Conservation (phyloP, 2,797 vertebrate genomes). For the Allobates femoralis region DNA sequence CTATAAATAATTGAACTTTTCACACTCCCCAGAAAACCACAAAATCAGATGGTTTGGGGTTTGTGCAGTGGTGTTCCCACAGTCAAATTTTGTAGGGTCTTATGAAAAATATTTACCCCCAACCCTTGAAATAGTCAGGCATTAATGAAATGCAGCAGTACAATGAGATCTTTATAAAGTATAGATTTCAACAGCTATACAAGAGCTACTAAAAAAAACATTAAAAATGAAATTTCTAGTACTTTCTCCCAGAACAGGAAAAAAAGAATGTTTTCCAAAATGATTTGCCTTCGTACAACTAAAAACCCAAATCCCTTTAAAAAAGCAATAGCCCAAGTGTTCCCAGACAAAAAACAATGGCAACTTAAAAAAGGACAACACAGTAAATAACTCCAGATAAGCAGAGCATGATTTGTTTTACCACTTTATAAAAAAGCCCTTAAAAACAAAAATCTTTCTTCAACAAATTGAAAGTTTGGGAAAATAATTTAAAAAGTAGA, state of each 20-base stretch:
- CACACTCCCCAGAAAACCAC: conserved; percentile 92
- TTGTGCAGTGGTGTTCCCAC: conserved; percentile 91
- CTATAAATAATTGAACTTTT: conserved; percentile 96
- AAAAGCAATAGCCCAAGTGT: conserved; percentile 85
- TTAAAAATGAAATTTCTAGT: conserved; percentile 92
- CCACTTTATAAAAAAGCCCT: conserved; percentile 83
- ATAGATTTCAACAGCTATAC: conserved; percentile 95
- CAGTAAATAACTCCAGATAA: conserved; percentile 87
- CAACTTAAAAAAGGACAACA: conserved; percentile 83
- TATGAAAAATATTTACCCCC: conserved; percentile 97
- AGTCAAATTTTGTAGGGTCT: conserved; percentile 92
- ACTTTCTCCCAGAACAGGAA: conserved; percentile 86
- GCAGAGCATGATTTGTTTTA: conserved; percentile 77
- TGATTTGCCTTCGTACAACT: conserved; percentile 92
- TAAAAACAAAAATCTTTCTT: conserved; percentile 80
- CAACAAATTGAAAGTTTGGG: conserved; percentile 67
- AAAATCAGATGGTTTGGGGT: conserved; percentile 91
- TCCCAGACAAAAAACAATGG: conserved; percentile 97
- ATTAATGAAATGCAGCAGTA: conserved; percentile 98
- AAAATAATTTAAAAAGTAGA: conserved; percentile 72
- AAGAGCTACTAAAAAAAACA: conserved; percentile 90
- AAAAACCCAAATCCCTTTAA: conserved; percentile 87
- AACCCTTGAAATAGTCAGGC: conserved; percentile 87
- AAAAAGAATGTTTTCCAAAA: conserved; percentile 81
- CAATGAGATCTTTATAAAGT: conserved; percentile 96